Base-by-base conservation (phyloP, 2,113 vertebrate species). In the Oncorhynchus masou region DNA sequence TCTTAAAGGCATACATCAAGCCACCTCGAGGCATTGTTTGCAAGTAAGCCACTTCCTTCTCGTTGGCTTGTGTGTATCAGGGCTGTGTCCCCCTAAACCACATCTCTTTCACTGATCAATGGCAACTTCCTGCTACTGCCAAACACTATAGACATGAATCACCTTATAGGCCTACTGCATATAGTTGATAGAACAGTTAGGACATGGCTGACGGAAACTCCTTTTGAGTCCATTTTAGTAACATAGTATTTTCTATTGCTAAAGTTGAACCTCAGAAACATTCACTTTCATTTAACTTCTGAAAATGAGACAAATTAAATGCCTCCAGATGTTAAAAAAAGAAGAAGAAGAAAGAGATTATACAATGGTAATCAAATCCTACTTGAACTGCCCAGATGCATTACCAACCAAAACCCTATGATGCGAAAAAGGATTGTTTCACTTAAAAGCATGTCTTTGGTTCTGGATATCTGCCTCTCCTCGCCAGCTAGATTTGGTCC, bases 1-100 rank as follows among this genome's bases (percentile, higher is more conserved):
- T 86, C 86, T 79, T 78, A 73, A 75, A 79, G 75, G 82, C 86
- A 79, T 83, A 86, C 73, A 87, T 89, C 83, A 77, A 71, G 78
- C 85, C 70, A 34, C 80, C 74, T 84, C 49, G 83, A 81, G 84
- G 88, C 84, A 85, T 86, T 87, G 90, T 89, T 82, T 82, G 82
- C 86, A 83, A 83, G 82, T 76, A 81, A 84, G 73, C 84, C 19
- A 22, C 84, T 90, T 91, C 89, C 88, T 8, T 86, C 79, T 31
- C 20, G 49, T 34, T 85, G 80, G 76, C 29, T 74, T 78, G 83
- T 77, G 74, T 88, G 85, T 82, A 85, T 85, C 77, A 73, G 70
- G 76, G 87, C 87, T 86, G 82, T 84, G 87, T 91, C 89, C 76
- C 77, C 80, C 71, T 69, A 72, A 81, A 86, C 83, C 83, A 67